Evolutionary conservation across 92 coral and sea anemone species (phyloP), one percentile per base, ranked within the genome.

Genomic region (Actinernus sp.): DNA sequence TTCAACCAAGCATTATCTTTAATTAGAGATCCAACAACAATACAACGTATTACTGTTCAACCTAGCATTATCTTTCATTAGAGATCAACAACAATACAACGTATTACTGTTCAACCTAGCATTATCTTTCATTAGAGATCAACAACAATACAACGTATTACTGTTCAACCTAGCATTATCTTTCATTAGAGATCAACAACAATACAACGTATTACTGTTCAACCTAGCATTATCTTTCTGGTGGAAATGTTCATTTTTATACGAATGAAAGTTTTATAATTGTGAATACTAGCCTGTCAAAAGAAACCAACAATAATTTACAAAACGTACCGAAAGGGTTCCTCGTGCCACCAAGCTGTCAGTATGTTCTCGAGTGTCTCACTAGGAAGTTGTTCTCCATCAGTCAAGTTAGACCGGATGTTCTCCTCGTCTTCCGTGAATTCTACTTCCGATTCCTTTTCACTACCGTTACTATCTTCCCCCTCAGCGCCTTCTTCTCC

Each of bases 331-430:
- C 86, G 76, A 38, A 87, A 94, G 0, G 98, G 98, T 31, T 94
- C 98, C 46, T 94, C 98, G 36, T 94, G 86, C 98, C 98, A 94
- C 92, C 97, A 94, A 9, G 91, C 75, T 30, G 89, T 82, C 27
- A 94, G 66, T 44, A 94, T 87, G 43, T 87, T 94, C 49, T 94
- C 94, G 59, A 94, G 34, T 0, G 89, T 91, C 20, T 90, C 97
- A 50, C 61, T 78, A 2, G 91, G 93, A 14, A 94, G 53, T 2
- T 70, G 84, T 33, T 94, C 98, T 5, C 93, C 98, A 14, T 91
- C 97, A 31, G 81, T 62, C 45, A 94, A 83, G 73, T 87, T 74
- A 1, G 91, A 76, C 48, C 77, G 71, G 18, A 94, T 94, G 71
- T 66, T 87, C 44, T 94, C 98, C 49, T 94, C 98, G 17, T 91